phyloP scores from a whole-genome alignment of 2,797 vertebrate genomes.

The Tokudaia muenninki region DNA sequence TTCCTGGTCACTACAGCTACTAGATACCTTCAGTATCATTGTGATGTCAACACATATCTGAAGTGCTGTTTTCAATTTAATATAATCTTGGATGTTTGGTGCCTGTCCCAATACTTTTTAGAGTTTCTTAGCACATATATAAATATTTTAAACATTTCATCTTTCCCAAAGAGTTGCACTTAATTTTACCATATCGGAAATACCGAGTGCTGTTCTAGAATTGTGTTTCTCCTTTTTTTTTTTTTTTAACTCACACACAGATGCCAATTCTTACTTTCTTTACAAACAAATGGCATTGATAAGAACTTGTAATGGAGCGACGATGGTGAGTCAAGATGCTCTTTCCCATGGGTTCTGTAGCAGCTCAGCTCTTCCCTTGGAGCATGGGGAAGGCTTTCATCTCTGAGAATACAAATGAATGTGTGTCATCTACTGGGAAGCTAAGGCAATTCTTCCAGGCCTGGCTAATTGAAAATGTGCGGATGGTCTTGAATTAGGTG shows the following conservation, averaged over 20 bases:
- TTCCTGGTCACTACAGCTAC: background rate
- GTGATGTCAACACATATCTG: background rate
- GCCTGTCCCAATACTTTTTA: background rate
- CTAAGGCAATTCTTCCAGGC: background rate
- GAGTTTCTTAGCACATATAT: background rate
- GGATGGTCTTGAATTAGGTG: background rate
- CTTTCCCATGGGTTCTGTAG: background rate
- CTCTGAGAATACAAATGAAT: background rate
- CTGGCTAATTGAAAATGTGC: background rate
- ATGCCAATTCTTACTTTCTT: slow-evolving; percentile 48
- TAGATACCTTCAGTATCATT: background rate
- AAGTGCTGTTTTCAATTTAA: slow-evolving; percentile 27
- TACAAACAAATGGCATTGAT: slow-evolving; percentile 44
- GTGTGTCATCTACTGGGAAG: background rate
- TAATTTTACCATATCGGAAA: slow-evolving; percentile 46
- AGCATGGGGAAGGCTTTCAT: background rate
- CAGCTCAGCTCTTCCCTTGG: background rate
- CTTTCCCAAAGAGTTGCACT: slow-evolving; percentile 22
- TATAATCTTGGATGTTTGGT: background rate
- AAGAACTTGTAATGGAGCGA: background rate
- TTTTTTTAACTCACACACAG: background rate
- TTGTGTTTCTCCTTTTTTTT: background rate
- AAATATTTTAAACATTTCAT: background rate
- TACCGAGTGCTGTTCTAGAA: background rate
- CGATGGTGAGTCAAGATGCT: slow-evolving; percentile 24